Percentiles rank a stretch among this genome's conserved stretches.
Conservation (phyloP, 2,888 invertebrate genomes). For the Zaprionus lineosus region DNA sequence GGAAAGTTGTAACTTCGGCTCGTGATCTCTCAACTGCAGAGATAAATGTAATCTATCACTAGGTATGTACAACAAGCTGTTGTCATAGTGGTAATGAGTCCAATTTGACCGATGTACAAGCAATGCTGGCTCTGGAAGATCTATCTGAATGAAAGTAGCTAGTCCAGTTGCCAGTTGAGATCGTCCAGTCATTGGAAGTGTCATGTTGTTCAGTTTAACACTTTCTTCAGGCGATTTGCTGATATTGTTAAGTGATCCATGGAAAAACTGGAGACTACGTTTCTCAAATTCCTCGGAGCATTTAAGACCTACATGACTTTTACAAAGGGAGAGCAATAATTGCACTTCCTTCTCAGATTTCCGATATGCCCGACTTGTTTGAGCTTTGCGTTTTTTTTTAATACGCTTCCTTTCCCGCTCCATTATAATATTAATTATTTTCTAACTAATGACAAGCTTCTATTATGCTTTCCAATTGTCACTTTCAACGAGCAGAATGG, state of each 20-base stretch:
- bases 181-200: constrained; percentile 15
- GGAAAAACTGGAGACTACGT: constrained; percentile 68
- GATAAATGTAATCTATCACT: constrained; percentile 49
- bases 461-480: neutral
- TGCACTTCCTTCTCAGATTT: constrained; percentile 75
- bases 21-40: constrained; percentile 31
- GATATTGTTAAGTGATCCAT: constrained; percentile 19
- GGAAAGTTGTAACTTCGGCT: constrained; percentile 30
- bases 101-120: constrained; percentile 32
- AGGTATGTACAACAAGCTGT: constrained; percentile 60
- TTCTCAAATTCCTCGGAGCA: constrained; percentile 31
- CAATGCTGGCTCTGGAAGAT: constrained; percentile 58
- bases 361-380: constrained; percentile 70
- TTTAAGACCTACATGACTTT: neutral
- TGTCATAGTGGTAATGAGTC: constrained; percentile 49
- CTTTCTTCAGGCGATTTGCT: neutral
- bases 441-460: too few relatives aligned
- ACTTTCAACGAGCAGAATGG: constrained; percentile 1
- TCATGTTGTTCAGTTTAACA: too few relatives aligned
- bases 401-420: constrained; percentile 14
- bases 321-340: constrained; percentile 49
- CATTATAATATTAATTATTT: constrained; percentile 11
- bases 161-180: constrained; percentile 27
- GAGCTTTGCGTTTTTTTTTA: constrained; percentile 63
- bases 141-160: constrained; percentile 80